Evolutionary conservation across 2,888 invertebrate species (phyloP).

Genomic region (Melinaea menophilus): DNA sequence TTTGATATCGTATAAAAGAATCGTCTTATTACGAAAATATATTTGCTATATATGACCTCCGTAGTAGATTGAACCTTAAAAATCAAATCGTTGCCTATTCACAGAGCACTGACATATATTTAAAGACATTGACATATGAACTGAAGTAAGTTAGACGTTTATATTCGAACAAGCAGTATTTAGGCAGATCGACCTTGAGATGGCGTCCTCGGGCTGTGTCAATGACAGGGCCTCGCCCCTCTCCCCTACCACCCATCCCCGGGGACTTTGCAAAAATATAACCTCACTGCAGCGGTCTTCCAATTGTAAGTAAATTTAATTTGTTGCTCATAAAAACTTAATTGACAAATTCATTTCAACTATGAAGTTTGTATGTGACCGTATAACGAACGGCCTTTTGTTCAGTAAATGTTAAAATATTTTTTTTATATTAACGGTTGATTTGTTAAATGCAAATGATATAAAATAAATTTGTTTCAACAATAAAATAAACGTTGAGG

Average conservation of each 20-base stretch:
- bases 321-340: conserved; percentile 7
- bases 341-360: conserved; percentile 3
- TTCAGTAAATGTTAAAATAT: background rate
- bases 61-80: background rate
- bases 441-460: background rate
- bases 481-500: background rate
- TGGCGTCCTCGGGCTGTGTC: conserved; percentile 68
- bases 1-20: too few species aligned
- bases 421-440: background rate
- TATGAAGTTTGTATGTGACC: too few species aligned
- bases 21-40: too few species aligned
- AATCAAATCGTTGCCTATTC: background rate
- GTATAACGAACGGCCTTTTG: too few species aligned
- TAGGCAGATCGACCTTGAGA: conserved; percentile 62
- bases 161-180: conserved; percentile 38
- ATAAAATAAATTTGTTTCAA: background rate
- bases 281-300: conserved; percentile 26
- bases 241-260: conserved; percentile 31
- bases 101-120: conserved; percentile 5
- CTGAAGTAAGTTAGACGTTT: conserved; percentile 22
- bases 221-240: conserved; percentile 58
- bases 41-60: background rate
- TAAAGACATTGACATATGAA: conserved; percentile 11
- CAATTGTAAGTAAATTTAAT: conserved; percentile 17
- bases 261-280: conserved; percentile 51